Conservation (phyloP, 2,797 vertebrate genomes). For the Megaceryle alcyon region DNA sequence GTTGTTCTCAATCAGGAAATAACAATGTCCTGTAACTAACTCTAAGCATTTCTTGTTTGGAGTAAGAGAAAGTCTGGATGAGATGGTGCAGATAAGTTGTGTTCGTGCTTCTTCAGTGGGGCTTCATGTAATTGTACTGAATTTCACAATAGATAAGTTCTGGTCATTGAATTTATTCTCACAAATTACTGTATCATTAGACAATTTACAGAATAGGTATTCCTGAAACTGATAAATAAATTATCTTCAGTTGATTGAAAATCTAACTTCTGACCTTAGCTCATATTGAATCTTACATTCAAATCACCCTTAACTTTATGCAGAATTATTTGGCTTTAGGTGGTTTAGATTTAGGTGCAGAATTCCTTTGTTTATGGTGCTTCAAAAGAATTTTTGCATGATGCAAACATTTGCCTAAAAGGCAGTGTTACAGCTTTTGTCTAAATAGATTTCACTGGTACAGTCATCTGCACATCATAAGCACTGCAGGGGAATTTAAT, state of each 20-base stretch:
- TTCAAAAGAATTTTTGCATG: not conserved
- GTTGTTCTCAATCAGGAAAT: not conserved
- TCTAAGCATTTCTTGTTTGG: not conserved
- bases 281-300: not conserved
- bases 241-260: not conserved
- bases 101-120: not conserved
- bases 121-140: not conserved
- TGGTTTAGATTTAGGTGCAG: not conserved
- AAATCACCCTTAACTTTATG: not conserved
- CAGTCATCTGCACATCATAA: not conserved
- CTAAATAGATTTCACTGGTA: not conserved
- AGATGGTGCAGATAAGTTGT: not conserved
- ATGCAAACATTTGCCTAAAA: not conserved
- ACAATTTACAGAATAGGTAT: not conserved
- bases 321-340: not conserved
- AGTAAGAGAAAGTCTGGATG: not conserved
- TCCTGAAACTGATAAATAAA: not conserved
- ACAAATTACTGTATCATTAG: not conserved
- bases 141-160: not conserved
- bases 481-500: not conserved
- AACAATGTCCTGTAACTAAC: not conserved
- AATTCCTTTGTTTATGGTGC: not conserved
- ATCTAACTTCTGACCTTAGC: not conserved
- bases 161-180: not conserved
- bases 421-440: not conserved